Percentiles rank a stretch among this genome's conserved stretches.
These are phyloP conservation scores for Thera britannica DNA, from an alignment of 2,888 invertebrate genomes.

Conservation along the genomic window DNA sequence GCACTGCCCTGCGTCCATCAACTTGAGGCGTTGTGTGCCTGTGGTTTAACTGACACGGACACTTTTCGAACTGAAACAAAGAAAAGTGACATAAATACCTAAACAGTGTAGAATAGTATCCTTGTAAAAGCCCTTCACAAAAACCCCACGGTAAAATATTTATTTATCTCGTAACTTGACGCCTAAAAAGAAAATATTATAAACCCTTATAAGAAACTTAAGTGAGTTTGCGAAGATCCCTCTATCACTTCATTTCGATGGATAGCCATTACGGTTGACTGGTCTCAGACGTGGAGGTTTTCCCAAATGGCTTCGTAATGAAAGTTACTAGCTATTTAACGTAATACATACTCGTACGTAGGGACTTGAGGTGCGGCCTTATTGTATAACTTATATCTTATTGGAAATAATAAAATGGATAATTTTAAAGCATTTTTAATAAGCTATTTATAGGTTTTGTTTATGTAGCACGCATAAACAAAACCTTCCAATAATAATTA, in stretches of 20 bases:
- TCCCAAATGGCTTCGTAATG: conserved; percentile 31
- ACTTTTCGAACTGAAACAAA: too few species aligned
- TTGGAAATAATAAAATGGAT: background rate
- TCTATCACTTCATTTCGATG: conserved; percentile 32
- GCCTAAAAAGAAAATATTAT: background rate
- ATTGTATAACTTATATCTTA: background rate
- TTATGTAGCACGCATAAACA: background rate
- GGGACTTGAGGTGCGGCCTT: conserved; percentile 6
- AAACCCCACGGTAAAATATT: too few species aligned
- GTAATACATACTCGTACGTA: conserved; percentile 11
- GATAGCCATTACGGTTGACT: conserved; percentile 31
- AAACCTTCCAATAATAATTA: conserved; percentile 20
- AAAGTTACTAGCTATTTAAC: conserved; percentile 18
- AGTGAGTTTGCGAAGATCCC: conserved; percentile 21
- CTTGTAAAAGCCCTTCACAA: too few species aligned
- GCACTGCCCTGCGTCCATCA: too few species aligned
- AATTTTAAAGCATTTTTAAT: background rate
- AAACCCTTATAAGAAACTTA: conserved; percentile 12
- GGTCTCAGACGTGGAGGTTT: conserved; percentile 30
- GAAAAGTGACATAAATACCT: too few species aligned
- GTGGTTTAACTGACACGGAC: too few species aligned
- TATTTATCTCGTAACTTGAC: background rate
- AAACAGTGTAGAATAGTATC: too few species aligned
- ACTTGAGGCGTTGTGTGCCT: too few species aligned
- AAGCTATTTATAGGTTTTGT: background rate